Percentiles rank a stretch among this genome's conserved stretches.
phyloP scores from a whole-genome alignment of 1,140 invertebrate genomes.

The Drosophila baimaii region DNA sequence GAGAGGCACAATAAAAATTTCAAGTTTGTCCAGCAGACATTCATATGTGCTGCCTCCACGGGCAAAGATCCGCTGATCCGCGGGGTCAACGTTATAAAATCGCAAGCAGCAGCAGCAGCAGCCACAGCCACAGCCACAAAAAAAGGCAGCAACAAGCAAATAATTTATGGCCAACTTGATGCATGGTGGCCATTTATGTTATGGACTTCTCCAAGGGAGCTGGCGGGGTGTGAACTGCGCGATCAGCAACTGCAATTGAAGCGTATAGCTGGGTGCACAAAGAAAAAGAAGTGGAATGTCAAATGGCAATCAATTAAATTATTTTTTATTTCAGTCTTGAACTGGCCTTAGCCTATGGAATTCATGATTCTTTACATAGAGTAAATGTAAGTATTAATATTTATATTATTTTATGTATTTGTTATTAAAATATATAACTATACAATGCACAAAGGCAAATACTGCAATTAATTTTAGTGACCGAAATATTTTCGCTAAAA shows the following conservation, averaged over 20 bases:
- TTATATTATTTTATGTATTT: neutral
- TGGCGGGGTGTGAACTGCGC: constrained; percentile 65
- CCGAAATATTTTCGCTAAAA: neutral
- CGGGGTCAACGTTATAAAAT: constrained; percentile 80
- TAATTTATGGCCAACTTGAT: constrained; percentile 79
- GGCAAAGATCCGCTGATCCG: constrained; percentile 68
- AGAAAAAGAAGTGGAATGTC: neutral
- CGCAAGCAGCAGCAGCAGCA: constrained; percentile 56
- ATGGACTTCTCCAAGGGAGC: constrained; percentile 51
- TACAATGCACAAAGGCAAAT: too few relatives aligned
- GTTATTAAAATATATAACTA: neutral
- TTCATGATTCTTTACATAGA: too few relatives aligned
- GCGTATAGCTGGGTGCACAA: constrained; percentile 1
- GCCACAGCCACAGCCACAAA: constrained; percentile 18
- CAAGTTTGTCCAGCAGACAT: constrained; percentile 71
- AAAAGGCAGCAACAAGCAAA: constrained; percentile 69
- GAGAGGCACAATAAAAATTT: constrained; percentile 72
- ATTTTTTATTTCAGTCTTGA: neutral
- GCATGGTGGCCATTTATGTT: constrained; percentile 77
- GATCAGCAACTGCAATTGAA: constrained; percentile 67
- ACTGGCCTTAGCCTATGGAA: neutral
- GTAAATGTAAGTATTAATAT: too few relatives aligned
- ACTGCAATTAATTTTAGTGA: neutral
- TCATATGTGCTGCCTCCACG: constrained; percentile 48
- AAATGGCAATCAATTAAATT: neutral